Evolutionary conservation across 2,888 invertebrate species (phyloP), one percentile per base, ranked within the genome.

Genomic region (Cyclophora punctaria): DNA sequence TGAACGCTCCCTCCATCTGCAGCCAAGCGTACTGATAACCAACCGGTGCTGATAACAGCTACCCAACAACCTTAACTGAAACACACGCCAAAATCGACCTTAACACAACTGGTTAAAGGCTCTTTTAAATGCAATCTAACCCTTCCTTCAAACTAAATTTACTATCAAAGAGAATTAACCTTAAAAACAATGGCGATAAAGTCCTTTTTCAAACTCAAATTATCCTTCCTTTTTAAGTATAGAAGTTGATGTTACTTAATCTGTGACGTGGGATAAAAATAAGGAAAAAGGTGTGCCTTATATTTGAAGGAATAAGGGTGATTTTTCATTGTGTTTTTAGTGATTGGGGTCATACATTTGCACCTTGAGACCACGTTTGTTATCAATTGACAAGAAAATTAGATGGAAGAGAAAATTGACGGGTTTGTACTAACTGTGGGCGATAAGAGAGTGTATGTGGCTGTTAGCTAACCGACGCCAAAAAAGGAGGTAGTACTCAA

Each of bases 261-360:
- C 20, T 20, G 20, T 20, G 20, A 20, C 20, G 20, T 20, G 20
- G 20, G 20, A 20, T 20, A 20, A 20, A 20, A 20, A 20, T 20
- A 2, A 20, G 20, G 20, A 20, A 20, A 20, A 20, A 20, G 20
- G 20, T 20, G 20, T 20, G 20, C 20, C 20, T 20, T 20, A 20
- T 20, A 20, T 1, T 2, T 20, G 2, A 1, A 20, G 3, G 0
- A 0, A 51, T 62, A 71, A 62, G 50, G 62, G 52, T 51, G 3
- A 55, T 55, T 56, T 62, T 70, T 3, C 51, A 6, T 20, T 60
- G 48, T 35, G 7, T 48, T 49, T 41, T 50, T 50, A 53, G 57
- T 53, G 72, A 81, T 80, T 78, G 76, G 69, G 84, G 83, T 81
- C 83, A 84, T 78, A 78, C 78, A 69, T 83, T 83, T 69, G 77